These are phyloP conservation scores for Poeciliopsis turrubarensis DNA, from an alignment of 2,113 vertebrate genomes.

Conservation along the genomic window DNA sequence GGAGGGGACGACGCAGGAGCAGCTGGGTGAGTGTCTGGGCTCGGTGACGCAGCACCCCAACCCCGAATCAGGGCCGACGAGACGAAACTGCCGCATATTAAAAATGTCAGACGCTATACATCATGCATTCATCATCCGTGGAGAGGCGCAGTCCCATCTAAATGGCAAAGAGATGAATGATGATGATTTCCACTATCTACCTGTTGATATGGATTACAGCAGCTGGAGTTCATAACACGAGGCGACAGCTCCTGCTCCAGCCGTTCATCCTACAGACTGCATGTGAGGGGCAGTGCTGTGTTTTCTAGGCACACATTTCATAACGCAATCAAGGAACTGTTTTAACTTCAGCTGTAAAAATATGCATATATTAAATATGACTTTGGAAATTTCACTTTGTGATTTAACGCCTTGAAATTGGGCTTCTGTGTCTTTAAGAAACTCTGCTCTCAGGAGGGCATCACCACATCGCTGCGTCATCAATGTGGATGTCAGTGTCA, in stretches of 20 bases:
- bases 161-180: constrained; percentile 52
- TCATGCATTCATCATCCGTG: constrained; percentile 50
- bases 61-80: constrained; percentile 37
- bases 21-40: constrained; percentile 82
- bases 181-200: constrained; percentile 47
- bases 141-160: constrained; percentile 33
- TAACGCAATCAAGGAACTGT: too few species aligned
- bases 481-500: too few species aligned
- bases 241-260: constrained; percentile 17
- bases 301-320: too few species aligned
- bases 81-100: constrained; percentile 71
- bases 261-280: neutral
- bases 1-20: constrained; percentile 89
- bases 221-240: constrained; percentile 26
- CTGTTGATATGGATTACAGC: constrained; percentile 20
- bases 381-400: too few species aligned
- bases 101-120: constrained; percentile 62
- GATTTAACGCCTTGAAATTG: too few species aligned
- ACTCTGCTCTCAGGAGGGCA: too few species aligned
- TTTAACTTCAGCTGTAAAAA: too few species aligned
- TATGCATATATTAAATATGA: too few species aligned
- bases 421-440: too few species aligned
- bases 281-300: too few species aligned
- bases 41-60: constrained; percentile 29
- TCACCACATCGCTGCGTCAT: too few species aligned